Evolutionary conservation across 2,888 invertebrate genomes (phyloP), one percentile per base, ranked within the genome.

Genomic region (Chouioia cunea): DNA sequence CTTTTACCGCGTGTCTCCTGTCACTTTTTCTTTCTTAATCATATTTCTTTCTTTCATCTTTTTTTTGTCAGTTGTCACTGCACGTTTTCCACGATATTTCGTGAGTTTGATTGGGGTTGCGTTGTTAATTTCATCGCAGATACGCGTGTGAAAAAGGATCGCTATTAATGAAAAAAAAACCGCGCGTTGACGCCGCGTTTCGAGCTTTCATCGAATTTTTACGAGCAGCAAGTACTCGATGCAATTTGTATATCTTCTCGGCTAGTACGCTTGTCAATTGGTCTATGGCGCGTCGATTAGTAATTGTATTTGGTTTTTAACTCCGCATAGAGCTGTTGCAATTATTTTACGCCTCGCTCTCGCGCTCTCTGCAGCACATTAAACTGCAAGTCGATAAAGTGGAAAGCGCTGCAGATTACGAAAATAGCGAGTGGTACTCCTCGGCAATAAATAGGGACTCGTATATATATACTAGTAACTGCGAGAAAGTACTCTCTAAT

Each of bases 171-270:
- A 36, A 14, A 18, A 14, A 56, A 48, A 62, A 20, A 3, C 3
- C 18, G 23, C 22, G 6, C 36, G 70, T 65, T 70, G 70, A 70
- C 65, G 58, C 65, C 54, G 65, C 62, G 53, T n/a, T n/a, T n/a
- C 8, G 44, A 64, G 69, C 70, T 64, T 64, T 64, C 64, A 57
- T 58, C 63, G 70, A 59, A 65, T 70, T 70, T 70, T 70, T 70
- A 70, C 70, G 70, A 70, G 47, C 16, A 36, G 52, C 22, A 8
- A 18, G 50, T 48, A n/a, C 59, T 66, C 65, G n/a, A n/a, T n/a
- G 53, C 27, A 70, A 59, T 59, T 70, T 70, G 2, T 27, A 27
- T 70, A 70, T 70, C 70, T 65, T 27, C 64, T 0, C 12, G 47
- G 53, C 14, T 23, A 6, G n/a, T 27, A 27, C 46, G n/a, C 58